phyloP scores from a whole-genome alignment of 2,797 vertebrate genomes.

The Tolypeutes matacus region DNA sequence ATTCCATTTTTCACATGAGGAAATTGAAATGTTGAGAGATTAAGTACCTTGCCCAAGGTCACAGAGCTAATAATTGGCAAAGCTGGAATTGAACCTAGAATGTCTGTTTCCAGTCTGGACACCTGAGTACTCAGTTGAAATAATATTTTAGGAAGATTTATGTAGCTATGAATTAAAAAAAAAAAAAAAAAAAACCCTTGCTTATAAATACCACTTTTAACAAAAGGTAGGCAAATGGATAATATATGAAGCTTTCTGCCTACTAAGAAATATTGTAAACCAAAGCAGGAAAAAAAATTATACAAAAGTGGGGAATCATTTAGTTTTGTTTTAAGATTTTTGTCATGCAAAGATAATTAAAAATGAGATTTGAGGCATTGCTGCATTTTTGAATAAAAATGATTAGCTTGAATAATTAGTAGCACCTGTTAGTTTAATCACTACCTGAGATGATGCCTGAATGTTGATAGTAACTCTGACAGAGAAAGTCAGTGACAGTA shows the following conservation, averaged over 20 bases:
- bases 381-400: slow-evolving; percentile 65
- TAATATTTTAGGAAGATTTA: slow-evolving; percentile 40
- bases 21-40: background rate
- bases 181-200: slow-evolving; percentile 10
- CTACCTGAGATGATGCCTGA: background rate
- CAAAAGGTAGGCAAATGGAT: background rate
- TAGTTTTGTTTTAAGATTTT: slow-evolving; percentile 41
- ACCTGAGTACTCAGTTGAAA: background rate
- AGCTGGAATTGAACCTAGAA: background rate
- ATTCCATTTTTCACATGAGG: slow-evolving; percentile 24
- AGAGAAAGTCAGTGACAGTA: background rate
- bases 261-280: slow-evolving; percentile 58
- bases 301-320: background rate
- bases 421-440: slow-evolving; percentile 16
- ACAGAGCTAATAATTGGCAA: background rate
- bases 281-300: background rate
- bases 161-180: background rate
- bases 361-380: slow-evolving; percentile 22
- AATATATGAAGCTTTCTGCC: slow-evolving; percentile 22
- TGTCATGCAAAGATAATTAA: slow-evolving; percentile 21
- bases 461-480: background rate
- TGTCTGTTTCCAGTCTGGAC: background rate
- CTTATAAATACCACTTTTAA: slow-evolving; percentile 10
- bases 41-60: slow-evolving; percentile 12
- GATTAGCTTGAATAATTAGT: slow-evolving; percentile 13